Conservation (phyloP, 2,888 invertebrate genomes). For the Tubiluchus corallicola region DNA sequence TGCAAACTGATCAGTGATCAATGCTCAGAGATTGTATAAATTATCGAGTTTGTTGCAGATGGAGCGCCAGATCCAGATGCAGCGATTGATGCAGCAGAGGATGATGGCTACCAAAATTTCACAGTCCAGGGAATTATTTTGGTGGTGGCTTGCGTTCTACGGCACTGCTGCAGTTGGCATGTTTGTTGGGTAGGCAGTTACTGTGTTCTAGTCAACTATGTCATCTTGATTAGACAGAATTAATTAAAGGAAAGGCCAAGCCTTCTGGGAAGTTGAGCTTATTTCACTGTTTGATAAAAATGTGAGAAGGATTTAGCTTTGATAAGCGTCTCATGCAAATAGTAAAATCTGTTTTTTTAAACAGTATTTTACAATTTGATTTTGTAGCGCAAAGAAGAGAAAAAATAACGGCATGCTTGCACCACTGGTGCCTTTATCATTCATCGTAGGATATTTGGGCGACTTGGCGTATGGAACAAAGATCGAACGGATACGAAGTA, state of each 20-base stretch:
- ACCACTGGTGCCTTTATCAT: conserved; percentile 50
- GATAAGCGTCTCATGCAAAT: too few species aligned
- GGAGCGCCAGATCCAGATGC: conserved; percentile 60
- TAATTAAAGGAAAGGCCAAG: too few species aligned
- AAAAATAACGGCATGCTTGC: conserved; percentile 40
- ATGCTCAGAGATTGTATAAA: too few species aligned
- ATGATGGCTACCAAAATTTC: conserved; percentile 51
- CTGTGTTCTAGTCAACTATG: too few species aligned
- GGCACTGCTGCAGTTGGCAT: conserved; percentile 34
- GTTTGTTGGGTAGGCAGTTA: conserved; percentile 27
- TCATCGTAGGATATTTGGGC: conserved; percentile 48
- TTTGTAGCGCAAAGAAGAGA: conserved; percentile 39
- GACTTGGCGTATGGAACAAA: conserved; percentile 61
- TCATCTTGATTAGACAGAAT: too few species aligned
- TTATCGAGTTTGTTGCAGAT: conserved; percentile 39
- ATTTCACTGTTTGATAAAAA: too few species aligned
- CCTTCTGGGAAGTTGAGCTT: too few species aligned
- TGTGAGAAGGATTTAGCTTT: too few species aligned
- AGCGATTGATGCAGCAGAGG: conserved; percentile 54
- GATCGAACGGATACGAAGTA: conserved; percentile 51
- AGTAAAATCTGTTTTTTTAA: too few species aligned
- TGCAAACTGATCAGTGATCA: too few species aligned
- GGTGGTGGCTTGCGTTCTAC: conserved; percentile 51
- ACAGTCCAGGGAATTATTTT: conserved; percentile 47
- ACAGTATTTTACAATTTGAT: too few species aligned